Conservation (phyloP, 2,113 vertebrate species). For the Callospermophilus lateralis region DNA sequence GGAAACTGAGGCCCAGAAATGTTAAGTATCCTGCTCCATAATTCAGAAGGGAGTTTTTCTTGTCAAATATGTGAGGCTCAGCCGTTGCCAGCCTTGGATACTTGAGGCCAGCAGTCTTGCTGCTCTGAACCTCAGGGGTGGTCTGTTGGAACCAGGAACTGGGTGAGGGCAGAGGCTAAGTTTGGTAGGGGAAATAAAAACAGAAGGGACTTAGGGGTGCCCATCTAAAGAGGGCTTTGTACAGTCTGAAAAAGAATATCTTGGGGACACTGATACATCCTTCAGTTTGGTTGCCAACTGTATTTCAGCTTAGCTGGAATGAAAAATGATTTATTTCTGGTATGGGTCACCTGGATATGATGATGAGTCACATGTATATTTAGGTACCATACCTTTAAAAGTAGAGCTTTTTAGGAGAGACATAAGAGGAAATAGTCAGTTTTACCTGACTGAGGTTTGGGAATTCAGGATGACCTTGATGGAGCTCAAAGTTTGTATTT, state of each 20-base stretch:
- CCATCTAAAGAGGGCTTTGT: background rate
- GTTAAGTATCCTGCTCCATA: background rate
- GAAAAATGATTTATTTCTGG: background rate
- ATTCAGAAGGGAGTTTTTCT: background rate
- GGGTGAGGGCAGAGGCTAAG: background rate
- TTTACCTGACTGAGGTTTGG: background rate
- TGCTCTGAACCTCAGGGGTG: background rate
- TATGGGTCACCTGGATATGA: background rate
- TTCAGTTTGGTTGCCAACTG: background rate
- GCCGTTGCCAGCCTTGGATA: background rate
- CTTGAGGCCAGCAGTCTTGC: background rate
- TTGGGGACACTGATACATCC: background rate
- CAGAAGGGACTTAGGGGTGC: background rate
- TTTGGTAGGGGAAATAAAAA: background rate
- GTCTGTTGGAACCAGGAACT: background rate
- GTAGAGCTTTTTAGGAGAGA: background rate
- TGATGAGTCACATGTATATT: background rate
- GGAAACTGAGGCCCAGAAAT: background rate
- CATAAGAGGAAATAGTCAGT: background rate
- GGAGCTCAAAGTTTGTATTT: background rate
- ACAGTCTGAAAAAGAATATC: background rate
- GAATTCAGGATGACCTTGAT: background rate
- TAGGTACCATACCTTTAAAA: background rate
- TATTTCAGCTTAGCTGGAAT: background rate
- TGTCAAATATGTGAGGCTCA: background rate